These are phyloP conservation scores for Portunus trituberculatus DNA, from an alignment of 1,140 invertebrate species.

Conservation along the genomic window DNA sequence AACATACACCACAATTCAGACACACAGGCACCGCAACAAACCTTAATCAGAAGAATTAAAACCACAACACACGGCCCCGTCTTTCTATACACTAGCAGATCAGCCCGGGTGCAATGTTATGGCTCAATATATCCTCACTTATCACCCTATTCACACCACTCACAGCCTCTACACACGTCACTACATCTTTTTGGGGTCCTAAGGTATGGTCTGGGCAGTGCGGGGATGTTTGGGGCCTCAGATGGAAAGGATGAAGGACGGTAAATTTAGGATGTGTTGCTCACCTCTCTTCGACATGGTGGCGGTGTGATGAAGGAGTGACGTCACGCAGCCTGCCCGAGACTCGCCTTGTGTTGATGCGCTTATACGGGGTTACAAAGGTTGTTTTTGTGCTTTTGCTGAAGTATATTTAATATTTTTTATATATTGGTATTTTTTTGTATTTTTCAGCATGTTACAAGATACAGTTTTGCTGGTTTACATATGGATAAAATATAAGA, in stretches of 20 bases:
- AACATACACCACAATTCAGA: no score
- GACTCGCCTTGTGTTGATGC: background rate
- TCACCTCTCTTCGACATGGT: conserved; percentile 72
- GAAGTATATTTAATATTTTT: no score
- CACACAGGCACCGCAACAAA: no score
- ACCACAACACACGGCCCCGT: background rate
- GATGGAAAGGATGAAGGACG: conserved; percentile 17
- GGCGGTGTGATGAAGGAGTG: conserved; percentile 55
- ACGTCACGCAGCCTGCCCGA: background rate
- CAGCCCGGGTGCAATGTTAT: background rate
- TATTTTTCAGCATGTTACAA: no score
- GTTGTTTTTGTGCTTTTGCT: no score
- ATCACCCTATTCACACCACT: no score
- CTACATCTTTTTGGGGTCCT: background rate
- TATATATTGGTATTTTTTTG: no score
- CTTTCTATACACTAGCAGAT: background rate
- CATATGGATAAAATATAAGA: no score
- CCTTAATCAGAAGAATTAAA: no score
- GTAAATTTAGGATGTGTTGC: background rate
- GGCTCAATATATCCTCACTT: background rate
- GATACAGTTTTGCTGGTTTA: no score
- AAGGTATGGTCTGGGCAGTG: background rate
- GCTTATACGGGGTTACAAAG: background rate
- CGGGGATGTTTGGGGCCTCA: background rate
- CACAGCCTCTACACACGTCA: background rate